Conservation (phyloP, 2,888 invertebrate species). For the Biston betularia region DNA sequence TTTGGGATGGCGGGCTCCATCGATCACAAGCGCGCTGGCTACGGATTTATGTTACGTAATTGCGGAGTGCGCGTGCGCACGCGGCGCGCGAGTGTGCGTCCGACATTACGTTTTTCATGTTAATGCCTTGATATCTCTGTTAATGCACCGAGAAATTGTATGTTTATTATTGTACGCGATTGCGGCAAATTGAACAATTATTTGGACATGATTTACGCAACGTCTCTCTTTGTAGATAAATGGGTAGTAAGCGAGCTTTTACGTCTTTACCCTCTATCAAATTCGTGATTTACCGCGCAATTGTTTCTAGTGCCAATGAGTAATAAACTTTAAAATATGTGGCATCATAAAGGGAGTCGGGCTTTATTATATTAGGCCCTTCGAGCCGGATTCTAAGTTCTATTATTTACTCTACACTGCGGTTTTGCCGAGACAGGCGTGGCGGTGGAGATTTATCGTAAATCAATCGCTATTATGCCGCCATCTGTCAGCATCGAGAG, state of each 20-base stretch:
- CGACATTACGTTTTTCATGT: constrained; percentile 69
- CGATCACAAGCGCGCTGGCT: constrained; percentile 73
- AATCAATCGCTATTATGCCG: constrained; percentile 79
- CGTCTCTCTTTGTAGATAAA: constrained; percentile 38
- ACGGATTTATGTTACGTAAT: constrained; percentile 82
- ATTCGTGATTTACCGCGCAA: constrained; percentile 27
- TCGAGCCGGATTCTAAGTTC: constrained; percentile 5
- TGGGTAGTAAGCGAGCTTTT: constrained; percentile 34
- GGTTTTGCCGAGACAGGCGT: constrained; percentile 20
- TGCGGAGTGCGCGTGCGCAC: constrained; percentile 67
- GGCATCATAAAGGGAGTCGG: constrained; percentile 9
- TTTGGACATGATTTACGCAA: constrained; percentile 51
- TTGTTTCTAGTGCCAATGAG: constrained; percentile 19
- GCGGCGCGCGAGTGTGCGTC: constrained; percentile 49
- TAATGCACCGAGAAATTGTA: constrained; percentile 63
- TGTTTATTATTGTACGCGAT: constrained; percentile 55
- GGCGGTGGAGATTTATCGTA: constrained; percentile 57
- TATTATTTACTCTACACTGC: constrained; percentile 6
- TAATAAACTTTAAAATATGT: constrained; percentile 25
- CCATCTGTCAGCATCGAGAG: constrained; percentile 79
- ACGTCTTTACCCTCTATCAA: constrained; percentile 28
- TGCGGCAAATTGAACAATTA: constrained; percentile 50
- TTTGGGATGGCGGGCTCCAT: constrained; percentile 68
- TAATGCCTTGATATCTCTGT: constrained; percentile 72
- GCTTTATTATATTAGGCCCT: constrained; percentile 10